A percentile compares a stretch with the other conserved stretches of the same genome.
phyloP scores from a whole-genome alignment of 2,797 vertebrate species.

The Microhierax caerulescens region DNA sequence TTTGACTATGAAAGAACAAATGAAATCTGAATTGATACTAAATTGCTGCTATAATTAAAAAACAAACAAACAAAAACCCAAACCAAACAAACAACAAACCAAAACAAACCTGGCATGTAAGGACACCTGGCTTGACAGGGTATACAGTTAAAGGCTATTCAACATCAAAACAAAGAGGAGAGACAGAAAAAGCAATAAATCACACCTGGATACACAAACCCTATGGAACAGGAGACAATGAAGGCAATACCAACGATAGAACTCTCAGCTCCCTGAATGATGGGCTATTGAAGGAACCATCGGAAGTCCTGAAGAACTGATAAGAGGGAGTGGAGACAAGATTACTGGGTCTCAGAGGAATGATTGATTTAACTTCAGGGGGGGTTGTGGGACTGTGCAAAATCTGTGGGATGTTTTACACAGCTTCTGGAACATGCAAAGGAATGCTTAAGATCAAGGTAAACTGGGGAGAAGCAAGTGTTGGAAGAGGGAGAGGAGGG shows the following conservation, averaged over 20 bases:
- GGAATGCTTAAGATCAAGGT: neutral
- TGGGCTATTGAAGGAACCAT: neutral
- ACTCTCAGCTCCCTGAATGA: neutral
- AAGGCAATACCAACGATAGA: neutral
- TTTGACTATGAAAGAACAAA: neutral
- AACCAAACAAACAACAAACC: too few species aligned
- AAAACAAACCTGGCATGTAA: neutral
- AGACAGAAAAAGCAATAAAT: neutral
- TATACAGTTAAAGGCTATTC: neutral
- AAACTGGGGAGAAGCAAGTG: neutral
- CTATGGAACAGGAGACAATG: neutral
- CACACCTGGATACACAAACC: neutral
- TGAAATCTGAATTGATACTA: neutral
- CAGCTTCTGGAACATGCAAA: neutral
- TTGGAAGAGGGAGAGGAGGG: rapidly evolving
- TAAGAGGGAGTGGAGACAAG: neutral
- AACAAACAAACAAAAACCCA: too few species aligned
- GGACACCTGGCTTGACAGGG: neutral
- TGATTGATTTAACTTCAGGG: neutral
- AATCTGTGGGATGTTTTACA: neutral
- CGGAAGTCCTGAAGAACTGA: neutral
- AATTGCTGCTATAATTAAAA: neutral
- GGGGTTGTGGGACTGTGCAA: neutral
- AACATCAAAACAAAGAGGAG: neutral
- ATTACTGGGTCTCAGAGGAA: neutral